Conservation (phyloP, 2,113 vertebrate species). For the Merops nubicus region DNA sequence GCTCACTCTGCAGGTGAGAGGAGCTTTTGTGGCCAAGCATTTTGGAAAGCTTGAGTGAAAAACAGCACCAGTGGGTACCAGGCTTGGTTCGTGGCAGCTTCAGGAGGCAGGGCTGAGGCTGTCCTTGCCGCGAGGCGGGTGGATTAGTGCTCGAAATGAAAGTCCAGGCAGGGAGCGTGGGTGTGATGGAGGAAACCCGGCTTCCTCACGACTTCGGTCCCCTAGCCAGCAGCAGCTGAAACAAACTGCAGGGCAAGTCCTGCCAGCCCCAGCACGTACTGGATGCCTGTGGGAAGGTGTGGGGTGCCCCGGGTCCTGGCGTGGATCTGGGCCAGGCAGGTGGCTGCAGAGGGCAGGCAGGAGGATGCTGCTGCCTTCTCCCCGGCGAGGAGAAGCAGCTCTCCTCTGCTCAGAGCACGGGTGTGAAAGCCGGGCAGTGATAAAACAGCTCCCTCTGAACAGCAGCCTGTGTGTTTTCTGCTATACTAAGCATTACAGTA, state of each 20-base stretch:
- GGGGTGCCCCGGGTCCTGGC: background rate
- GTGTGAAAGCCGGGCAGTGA: background rate
- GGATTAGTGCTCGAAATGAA: background rate
- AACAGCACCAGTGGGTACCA: too few relatives aligned
- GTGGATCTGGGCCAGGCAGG: background rate
- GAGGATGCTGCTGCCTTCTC: background rate
- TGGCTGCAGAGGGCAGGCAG: background rate
- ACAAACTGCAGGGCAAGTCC: background rate
- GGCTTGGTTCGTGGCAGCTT: background rate
- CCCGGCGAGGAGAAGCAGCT: background rate
- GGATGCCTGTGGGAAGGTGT: background rate
- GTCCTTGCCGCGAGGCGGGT: background rate
- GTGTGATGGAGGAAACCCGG: rapidly evolving
- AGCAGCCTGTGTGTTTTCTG: conserved; percentile 13
- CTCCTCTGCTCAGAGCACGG: background rate
- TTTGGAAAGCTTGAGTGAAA: conserved; percentile 47
- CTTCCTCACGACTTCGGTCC: background rate
- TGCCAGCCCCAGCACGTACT: background rate
- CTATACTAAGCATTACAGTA: conserved; percentile 21
- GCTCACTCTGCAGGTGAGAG: background rate
- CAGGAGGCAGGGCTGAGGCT: background rate
- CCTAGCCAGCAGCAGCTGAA: background rate
- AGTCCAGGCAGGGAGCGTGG: rapidly evolving
- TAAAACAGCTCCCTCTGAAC: background rate
- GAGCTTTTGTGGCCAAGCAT: conserved; percentile 9